Conservation (phyloP, 2,888 invertebrate species). For the Choristoneura rosaceana region DNA sequence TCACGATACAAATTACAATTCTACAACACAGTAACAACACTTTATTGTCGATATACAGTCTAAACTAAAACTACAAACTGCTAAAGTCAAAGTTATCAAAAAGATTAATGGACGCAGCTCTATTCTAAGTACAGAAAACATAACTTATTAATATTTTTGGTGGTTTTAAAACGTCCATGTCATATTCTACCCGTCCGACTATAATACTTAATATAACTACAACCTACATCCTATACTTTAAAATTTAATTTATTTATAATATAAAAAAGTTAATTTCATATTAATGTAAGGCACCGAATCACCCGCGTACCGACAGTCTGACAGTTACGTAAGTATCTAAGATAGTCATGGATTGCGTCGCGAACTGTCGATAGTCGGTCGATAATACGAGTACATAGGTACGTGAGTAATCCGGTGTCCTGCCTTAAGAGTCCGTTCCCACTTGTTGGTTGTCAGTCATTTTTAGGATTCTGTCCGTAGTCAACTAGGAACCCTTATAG, state of each 20-base stretch:
- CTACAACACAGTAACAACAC: slow-evolving; percentile 49
- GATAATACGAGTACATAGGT: too few relatives aligned
- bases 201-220: slow-evolving; percentile 18
- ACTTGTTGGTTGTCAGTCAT: too few relatives aligned
- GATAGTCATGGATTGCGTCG: too few relatives aligned
- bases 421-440: too few relatives aligned
- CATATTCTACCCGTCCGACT: background rate
- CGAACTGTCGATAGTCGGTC: too few relatives aligned
- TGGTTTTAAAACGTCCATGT: background rate
- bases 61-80: slow-evolving; percentile 25
- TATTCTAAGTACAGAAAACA: slow-evolving; percentile 12
- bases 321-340: too few relatives aligned
- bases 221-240: slow-evolving; percentile 2
- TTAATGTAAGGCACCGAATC: too few relatives aligned
- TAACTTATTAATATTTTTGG: slow-evolving; percentile 1
- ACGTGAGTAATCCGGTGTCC: too few relatives aligned
- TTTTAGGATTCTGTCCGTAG: too few relatives aligned
- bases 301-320: too few relatives aligned
- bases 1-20: slow-evolving; percentile 43
- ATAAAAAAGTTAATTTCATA: slow-evolving; percentile 9
- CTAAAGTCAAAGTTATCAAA: slow-evolving; percentile 22
- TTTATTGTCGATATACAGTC: slow-evolving; percentile 57
- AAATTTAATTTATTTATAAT: background rate
- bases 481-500: too few relatives aligned
- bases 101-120: background rate